These are phyloP conservation scores for Fragum whitleyi DNA, from an alignment of 2,888 invertebrate species.

Conservation along the genomic window DNA sequence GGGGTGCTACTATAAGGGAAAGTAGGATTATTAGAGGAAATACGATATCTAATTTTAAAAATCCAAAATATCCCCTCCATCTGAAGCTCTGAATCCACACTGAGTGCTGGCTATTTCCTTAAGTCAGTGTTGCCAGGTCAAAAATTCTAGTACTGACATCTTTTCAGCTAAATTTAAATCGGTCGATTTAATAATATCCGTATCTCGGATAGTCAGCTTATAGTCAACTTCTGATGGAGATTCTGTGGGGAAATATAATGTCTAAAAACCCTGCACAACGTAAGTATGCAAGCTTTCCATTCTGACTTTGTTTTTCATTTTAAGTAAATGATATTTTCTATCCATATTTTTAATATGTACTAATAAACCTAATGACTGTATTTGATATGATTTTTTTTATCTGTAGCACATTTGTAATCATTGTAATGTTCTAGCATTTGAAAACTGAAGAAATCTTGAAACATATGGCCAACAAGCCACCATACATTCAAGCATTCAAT, in stretches of 20 bases:
- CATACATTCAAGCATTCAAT: no score
- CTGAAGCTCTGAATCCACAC: not conserved
- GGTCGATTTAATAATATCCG: slow-evolving; percentile 15
- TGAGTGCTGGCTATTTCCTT: not conserved
- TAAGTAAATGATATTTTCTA: not conserved
- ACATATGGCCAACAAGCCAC: no score
- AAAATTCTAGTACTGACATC: slow-evolving; percentile 10
- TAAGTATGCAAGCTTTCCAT: slow-evolving; percentile 19
- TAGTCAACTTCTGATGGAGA: slow-evolving; percentile 14
- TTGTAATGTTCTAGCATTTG: no score
- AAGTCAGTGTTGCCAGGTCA: slow-evolving; percentile 25
- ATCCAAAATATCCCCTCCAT: no score
- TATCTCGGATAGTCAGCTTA: slow-evolving; percentile 6
- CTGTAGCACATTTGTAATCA: no score
- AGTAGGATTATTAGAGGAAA: no score
- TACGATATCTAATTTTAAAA: no score
- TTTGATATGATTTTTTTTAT: no score
- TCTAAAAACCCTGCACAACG: slow-evolving; percentile 15
- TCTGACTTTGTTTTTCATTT: not conserved
- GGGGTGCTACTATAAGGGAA: no score
- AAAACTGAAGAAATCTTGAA: no score
- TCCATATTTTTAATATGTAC: no score
- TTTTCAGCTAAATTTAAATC: slow-evolving; percentile 25
- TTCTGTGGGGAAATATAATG: slow-evolving; percentile 9
- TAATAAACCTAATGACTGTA: no score